phyloP scores from a whole-genome alignment of 2,113 vertebrate species.

The Psittacula cyanocephala region DNA sequence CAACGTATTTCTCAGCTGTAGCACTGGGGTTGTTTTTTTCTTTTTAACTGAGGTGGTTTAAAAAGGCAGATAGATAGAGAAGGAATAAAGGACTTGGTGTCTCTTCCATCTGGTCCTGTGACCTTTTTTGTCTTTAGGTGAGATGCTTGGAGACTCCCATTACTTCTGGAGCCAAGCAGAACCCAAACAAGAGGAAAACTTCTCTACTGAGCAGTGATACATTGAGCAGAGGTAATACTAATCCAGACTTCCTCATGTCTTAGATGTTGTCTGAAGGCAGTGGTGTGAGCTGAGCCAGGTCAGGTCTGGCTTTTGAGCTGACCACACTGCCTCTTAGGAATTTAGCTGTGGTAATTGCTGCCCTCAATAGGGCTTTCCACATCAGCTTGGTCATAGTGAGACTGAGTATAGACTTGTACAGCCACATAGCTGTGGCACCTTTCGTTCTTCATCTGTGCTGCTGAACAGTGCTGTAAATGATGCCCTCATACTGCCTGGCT shows the following conservation, averaged over 20 bases:
- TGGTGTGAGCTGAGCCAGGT: neutral
- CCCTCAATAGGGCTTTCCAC: neutral
- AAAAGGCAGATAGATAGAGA: neutral
- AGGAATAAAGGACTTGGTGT: neutral
- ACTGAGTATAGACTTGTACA: neutral
- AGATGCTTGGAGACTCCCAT: neutral
- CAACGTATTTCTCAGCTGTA: neutral
- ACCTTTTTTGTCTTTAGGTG: neutral
- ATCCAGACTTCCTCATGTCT: neutral
- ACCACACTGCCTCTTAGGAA: neutral
- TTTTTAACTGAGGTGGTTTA: neutral
- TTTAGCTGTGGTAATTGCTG: neutral
- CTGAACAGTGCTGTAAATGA: neutral
- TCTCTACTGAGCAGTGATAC: neutral
- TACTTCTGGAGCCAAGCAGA: neutral
- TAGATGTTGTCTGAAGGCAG: neutral
- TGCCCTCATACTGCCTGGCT: neutral
- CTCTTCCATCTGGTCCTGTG: neutral
- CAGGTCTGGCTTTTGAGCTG: slow-evolving; percentile 11
- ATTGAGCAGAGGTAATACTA: neutral
- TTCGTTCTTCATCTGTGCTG: neutral
- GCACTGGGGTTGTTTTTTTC: neutral
- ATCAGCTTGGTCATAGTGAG: neutral
- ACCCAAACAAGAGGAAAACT: neutral
- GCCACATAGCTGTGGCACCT: neutral